phyloP scores from a whole-genome alignment of 2,113 vertebrate genomes.

The Phycodurus eques region DNA sequence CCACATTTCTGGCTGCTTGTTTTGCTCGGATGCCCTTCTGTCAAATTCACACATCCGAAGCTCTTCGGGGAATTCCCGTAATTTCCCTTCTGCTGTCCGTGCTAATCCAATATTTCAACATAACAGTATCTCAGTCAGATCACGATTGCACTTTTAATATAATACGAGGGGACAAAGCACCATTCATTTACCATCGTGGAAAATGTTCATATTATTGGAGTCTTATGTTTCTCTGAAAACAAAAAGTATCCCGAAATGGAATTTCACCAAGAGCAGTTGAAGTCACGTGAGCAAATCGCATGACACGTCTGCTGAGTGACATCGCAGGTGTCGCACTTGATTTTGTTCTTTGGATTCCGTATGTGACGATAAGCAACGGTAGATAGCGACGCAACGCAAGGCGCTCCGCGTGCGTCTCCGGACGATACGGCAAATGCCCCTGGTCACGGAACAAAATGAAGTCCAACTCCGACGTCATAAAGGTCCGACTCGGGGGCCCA shows the following conservation, averaged over 20 bases:
- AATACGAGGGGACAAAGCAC: constrained; percentile 2
- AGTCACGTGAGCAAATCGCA: background rate
- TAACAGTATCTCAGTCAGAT: constrained; percentile 10
- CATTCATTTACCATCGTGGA: background rate
- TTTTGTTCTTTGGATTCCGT: background rate
- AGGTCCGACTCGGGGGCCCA: too few relatives aligned
- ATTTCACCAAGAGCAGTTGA: background rate
- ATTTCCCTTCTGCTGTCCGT: constrained; percentile 2
- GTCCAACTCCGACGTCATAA: too few relatives aligned
- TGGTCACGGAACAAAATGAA: too few relatives aligned
- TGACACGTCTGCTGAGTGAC: too few relatives aligned
- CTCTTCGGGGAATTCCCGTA: constrained; percentile 24
- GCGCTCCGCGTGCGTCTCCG: too few relatives aligned
- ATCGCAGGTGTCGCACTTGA: background rate
- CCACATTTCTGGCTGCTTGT: constrained; percentile 35
- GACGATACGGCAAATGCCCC: too few relatives aligned
- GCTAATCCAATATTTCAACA: constrained; percentile 18
- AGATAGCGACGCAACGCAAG: too few relatives aligned
- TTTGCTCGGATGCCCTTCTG: constrained; percentile 48
- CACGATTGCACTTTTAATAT: background rate
- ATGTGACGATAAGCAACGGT: too few relatives aligned
- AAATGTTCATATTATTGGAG: background rate
- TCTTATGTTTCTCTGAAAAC: background rate
- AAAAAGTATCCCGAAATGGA: background rate
- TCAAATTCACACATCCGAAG: constrained; percentile 27